Percentiles rank a stretch among this genome's conserved stretches.
phyloP scores from a whole-genome alignment of 2,797 vertebrate genomes.

The Notamacropus eugenii region DNA sequence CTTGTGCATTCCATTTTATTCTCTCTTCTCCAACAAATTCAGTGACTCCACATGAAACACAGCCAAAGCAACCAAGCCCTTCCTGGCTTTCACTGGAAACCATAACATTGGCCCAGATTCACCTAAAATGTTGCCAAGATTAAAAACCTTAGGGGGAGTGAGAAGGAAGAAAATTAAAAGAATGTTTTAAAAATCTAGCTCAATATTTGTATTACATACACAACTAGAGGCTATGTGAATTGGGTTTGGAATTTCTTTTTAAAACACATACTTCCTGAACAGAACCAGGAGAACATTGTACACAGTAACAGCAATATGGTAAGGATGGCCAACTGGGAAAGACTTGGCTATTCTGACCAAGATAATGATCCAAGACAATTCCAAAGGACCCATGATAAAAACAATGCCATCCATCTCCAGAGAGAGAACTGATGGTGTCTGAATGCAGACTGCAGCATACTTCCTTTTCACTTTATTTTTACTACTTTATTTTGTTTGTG shows the following conservation, averaged over 20 bases:
- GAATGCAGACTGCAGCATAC: neutral
- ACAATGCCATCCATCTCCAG: neutral
- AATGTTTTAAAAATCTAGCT: neutral
- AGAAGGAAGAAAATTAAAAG: neutral
- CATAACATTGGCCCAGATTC: neutral
- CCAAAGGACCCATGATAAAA: neutral
- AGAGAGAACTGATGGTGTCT: neutral
- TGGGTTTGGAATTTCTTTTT: rapidly evolving
- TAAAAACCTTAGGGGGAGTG: neutral
- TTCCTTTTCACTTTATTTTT: neutral
- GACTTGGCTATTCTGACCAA: neutral
- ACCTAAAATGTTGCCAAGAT: neutral
- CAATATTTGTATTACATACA: rapidly evolving
- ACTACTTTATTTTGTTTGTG: neutral
- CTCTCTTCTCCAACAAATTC: neutral
- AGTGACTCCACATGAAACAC: rapidly evolving
- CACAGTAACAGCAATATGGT: neutral
- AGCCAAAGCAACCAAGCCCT: neutral
- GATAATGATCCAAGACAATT: neutral
- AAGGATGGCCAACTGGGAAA: neutral
- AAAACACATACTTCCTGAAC: neutral
- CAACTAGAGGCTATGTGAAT: neutral
- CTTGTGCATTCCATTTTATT: rapidly evolving
- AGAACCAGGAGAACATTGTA: neutral
- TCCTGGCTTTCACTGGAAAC: neutral